phyloP scores from a whole-genome alignment of 2,797 vertebrate species.

The Sphenopsis melanotis region DNA sequence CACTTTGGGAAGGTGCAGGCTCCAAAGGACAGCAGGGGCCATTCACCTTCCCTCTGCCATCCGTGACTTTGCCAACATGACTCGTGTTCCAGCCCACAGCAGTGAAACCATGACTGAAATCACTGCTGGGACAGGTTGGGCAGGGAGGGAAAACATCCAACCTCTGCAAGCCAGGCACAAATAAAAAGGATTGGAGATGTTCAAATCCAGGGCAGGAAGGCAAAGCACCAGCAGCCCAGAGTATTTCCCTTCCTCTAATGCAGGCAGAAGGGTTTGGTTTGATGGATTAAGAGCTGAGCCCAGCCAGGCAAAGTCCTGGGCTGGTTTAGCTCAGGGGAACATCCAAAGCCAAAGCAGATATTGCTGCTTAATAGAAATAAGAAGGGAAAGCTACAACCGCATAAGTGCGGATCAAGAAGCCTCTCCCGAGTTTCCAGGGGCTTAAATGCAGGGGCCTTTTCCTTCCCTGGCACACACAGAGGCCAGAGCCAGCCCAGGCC shows the following conservation, averaged over 20 bases:
- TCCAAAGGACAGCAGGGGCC: neutral
- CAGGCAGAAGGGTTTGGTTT: neutral
- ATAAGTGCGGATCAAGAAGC: neutral
- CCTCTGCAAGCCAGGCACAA: neutral
- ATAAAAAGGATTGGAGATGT: neutral
- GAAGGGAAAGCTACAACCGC: neutral
- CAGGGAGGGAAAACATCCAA: neutral
- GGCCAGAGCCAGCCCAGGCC: neutral
- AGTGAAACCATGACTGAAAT: neutral
- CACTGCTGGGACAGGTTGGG: neutral
- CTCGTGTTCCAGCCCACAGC: neutral
- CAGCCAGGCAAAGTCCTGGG: neutral
- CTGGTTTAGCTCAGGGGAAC: constrained; percentile 5
- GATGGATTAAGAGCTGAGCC: constrained; percentile 1
- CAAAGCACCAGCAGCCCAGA: neutral
- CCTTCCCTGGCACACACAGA: neutral
- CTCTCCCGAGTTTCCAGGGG: neutral
- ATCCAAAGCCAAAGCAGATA: constrained; percentile 16
- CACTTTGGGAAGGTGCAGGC: neutral
- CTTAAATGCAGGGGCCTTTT: neutral
- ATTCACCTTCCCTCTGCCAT: neutral
- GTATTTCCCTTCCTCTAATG: neutral
- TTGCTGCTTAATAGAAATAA: neutral
- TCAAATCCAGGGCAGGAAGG: neutral
- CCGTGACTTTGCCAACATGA: neutral